These are phyloP conservation scores for Diplolepis rosae DNA, from an alignment of 2,888 invertebrate genomes.

Conservation along the genomic window DNA sequence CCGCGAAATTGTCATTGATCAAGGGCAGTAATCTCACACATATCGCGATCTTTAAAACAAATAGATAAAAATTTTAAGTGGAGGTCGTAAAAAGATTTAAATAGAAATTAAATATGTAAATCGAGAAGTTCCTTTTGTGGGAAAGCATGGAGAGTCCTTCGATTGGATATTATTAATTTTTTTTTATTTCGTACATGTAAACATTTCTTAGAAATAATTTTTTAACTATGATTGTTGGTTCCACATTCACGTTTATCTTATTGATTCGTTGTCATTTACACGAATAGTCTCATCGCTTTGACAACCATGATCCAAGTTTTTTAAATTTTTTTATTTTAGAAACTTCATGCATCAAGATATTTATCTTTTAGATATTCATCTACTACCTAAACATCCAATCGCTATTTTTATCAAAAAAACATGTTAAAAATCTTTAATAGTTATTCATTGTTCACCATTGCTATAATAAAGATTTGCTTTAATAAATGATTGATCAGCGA, in stretches of 20 bases:
- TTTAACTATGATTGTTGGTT: not conserved
- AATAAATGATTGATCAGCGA: conserved; percentile 63
- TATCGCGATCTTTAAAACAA: conserved; percentile 23
- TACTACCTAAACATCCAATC: conserved; percentile 70
- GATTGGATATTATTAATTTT: not conserved
- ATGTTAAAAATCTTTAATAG: conserved; percentile 71
- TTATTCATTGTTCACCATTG: conserved; percentile 73
- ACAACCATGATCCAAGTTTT: conserved; percentile 36
- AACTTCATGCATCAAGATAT: conserved; percentile 43
- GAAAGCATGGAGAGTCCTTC: not conserved
- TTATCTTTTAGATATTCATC: conserved; percentile 66
- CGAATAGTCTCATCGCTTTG: not conserved
- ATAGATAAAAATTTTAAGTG: conserved; percentile 1
- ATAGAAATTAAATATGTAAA: not conserved
- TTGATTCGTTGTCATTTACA: not conserved
- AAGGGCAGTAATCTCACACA: conserved; percentile 20
- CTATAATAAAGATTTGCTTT: conserved; percentile 73
- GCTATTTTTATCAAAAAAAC: conserved; percentile 71
- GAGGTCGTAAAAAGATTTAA: not conserved
- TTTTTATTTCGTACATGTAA: not conserved
- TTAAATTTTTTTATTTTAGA: conserved; percentile 39
- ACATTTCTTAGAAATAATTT: not conserved
- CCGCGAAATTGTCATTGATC: conserved; percentile 22
- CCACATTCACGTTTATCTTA: not conserved
- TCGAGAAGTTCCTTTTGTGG: not conserved